These are phyloP conservation scores for Zygothrica quintamaculata DNA, from an alignment of 2,888 invertebrate genomes.

Conservation along the genomic window DNA sequence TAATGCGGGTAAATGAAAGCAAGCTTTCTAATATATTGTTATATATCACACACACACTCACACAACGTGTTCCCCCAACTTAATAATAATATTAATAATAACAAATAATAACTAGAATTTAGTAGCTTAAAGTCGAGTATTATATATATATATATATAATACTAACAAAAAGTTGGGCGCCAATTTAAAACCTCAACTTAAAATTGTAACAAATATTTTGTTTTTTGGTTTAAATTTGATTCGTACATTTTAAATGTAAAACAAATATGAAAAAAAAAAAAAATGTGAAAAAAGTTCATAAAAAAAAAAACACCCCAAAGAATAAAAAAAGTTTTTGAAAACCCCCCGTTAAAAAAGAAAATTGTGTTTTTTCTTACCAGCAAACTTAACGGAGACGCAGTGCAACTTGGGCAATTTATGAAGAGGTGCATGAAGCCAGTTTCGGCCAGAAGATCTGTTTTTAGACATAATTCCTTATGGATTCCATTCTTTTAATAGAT, in stretches of 20 bases:
- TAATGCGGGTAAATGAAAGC: conserved; percentile 53
- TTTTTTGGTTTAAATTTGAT: conserved; percentile 42
- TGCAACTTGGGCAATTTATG: too few species aligned
- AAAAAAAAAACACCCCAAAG: conserved; percentile 49
- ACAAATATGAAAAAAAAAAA: conserved; percentile 42
- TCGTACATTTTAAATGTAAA: conserved; percentile 75
- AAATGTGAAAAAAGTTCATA: conserved; percentile 19
- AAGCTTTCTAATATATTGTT: conserved; percentile 41
- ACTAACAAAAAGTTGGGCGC: conserved; percentile 32
- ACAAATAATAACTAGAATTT: conserved; percentile 35
- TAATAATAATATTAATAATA: conserved; percentile 40
- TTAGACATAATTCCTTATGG: too few species aligned
- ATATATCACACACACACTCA: background rate
- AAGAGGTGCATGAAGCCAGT: too few species aligned
- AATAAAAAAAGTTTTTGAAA: conserved; percentile 72
- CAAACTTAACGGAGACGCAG: too few species aligned
- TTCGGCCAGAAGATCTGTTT: too few species aligned
- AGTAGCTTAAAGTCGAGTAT: conserved; percentile 44
- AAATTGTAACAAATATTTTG: conserved; percentile 14
- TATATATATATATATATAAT: too few species aligned
- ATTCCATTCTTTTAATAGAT: too few species aligned
- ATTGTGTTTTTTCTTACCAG: conserved; percentile 12
- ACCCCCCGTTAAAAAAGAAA: conserved; percentile 60
- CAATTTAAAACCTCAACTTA: too few species aligned
- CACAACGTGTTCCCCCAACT: conserved; percentile 37